Conservation (phyloP, 2,113 vertebrate species). For the Dolichallabes microphthalmus region DNA sequence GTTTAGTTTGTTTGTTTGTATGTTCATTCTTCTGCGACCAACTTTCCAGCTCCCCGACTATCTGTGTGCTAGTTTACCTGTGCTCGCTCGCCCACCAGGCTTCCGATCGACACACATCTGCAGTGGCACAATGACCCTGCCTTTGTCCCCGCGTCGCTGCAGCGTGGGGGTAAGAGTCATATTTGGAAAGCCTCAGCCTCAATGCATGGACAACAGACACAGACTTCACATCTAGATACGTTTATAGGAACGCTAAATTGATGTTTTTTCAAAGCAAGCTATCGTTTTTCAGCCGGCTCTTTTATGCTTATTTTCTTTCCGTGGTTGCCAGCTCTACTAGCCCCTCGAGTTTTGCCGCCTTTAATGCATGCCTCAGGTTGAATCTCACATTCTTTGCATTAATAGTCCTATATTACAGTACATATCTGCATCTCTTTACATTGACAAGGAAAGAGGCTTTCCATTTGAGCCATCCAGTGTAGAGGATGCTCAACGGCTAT, state of each 20-base stretch:
- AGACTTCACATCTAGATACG: not conserved
- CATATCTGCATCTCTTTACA: not conserved
- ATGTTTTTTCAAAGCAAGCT: not conserved
- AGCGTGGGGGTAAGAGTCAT: slow-evolving; percentile 80
- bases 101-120: slow-evolving; percentile 66
- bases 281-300: not conserved
- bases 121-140: slow-evolving; percentile 72
- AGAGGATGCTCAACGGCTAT: slow-evolving; percentile 74
- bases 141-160: slow-evolving; percentile 76
- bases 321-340: not conserved
- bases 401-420: not conserved
- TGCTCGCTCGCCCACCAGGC: slow-evolving; percentile 73
- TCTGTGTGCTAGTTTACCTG: slow-evolving; percentile 81
- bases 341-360: not conserved
- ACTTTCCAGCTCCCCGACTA: slow-evolving; percentile 75
- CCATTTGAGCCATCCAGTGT: slow-evolving; percentile 70
- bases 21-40: slow-evolving; percentile 48
- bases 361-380: not conserved
- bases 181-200: not conserved
- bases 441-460: slow-evolving; percentile 73
- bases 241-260: not conserved
- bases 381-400: not conserved
- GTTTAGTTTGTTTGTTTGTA: slow-evolving; percentile 25
- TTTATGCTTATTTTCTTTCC: not conserved
- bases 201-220: not conserved